Conservation (phyloP, 2,888 invertebrate species). For the Hartigia nigra region DNA sequence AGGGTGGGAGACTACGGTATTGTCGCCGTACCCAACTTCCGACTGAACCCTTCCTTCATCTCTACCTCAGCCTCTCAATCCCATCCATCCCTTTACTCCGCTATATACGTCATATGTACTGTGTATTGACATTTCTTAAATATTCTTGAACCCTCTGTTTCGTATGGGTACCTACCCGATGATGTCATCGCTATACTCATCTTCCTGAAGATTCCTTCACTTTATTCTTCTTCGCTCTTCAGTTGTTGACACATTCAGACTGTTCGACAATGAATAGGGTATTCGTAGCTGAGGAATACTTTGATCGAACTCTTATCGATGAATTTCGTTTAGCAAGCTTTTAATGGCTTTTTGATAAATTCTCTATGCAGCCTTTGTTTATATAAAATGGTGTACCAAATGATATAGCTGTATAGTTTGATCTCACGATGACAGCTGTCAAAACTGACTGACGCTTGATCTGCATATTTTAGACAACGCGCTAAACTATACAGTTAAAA, state of each 20-base stretch:
- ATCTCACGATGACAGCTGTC: not conserved
- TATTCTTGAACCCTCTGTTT: slow-evolving; percentile 40
- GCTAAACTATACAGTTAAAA: not conserved
- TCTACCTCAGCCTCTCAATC: slow-evolving; percentile 13
- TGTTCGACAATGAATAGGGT: not conserved
- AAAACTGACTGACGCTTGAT: not conserved
- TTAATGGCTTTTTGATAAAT: too few species aligned
- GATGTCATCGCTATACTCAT: slow-evolving; percentile 13
- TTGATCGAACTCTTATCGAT: too few species aligned
- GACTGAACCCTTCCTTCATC: slow-evolving; percentile 39
- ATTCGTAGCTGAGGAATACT: too few species aligned
- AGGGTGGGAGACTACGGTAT: slow-evolving; percentile 33
- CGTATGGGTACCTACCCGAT: slow-evolving; percentile 13
- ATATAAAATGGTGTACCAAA: too few species aligned
- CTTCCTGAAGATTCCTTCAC: not conserved
- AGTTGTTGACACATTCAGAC: slow-evolving; percentile 17
- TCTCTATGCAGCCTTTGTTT: too few species aligned
- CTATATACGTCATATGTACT: slow-evolving; percentile 17
- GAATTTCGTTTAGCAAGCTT: too few species aligned
- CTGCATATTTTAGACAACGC: not conserved
- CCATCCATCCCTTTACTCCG: not conserved
- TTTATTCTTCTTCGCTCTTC: slow-evolving; percentile 7
- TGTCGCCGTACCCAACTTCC: slow-evolving; percentile 37
- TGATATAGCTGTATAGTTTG: too few species aligned
- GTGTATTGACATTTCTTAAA: slow-evolving; percentile 64